A percentile compares a stretch with the other conserved stretches of the same genome.
phyloP scores from a whole-genome alignment of 2,888 invertebrate genomes.

The Rhagium mordax region DNA sequence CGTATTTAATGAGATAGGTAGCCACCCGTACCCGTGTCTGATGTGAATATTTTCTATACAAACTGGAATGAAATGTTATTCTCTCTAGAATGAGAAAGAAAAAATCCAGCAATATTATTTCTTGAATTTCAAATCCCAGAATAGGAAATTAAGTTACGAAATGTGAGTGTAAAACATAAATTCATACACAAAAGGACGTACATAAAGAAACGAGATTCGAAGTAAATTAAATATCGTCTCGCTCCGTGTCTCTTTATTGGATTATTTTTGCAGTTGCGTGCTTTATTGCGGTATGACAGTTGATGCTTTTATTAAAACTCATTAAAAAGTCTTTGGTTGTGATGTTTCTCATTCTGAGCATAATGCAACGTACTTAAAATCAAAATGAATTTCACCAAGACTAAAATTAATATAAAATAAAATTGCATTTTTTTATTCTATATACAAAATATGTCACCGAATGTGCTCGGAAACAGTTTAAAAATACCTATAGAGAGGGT shows the following conservation, averaged over 20 bases:
- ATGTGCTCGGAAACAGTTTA: too few species aligned
- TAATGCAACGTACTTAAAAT: neutral
- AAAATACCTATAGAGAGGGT: too few species aligned
- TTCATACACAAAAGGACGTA: neutral
- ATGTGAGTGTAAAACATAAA: neutral
- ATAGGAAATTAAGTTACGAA: constrained; percentile 16
- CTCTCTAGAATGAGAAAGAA: neutral
- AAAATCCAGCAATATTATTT: neutral
- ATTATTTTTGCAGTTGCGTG: neutral
- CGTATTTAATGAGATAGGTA: too few species aligned
- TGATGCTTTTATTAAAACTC: neutral
- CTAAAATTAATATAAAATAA: neutral
- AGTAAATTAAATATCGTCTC: constrained; percentile 7
- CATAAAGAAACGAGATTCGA: constrained; percentile 4
- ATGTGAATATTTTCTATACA: too few species aligned
- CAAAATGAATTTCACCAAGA: neutral
- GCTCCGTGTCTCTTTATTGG: neutral
- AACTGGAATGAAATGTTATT: too few species aligned
- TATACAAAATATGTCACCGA: too few species aligned
- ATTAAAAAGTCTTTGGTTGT: neutral
- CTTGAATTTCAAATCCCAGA: neutral
- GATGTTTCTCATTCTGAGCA: neutral
- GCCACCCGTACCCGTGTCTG: too few species aligned
- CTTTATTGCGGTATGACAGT: neutral
- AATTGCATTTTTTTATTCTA: neutral